A percentile compares a stretch with the other conserved stretches of the same genome.
These are phyloP conservation scores for Heliconius hermathena DNA, from an alignment of 1,140 invertebrate genomes.

Conservation along the genomic window DNA sequence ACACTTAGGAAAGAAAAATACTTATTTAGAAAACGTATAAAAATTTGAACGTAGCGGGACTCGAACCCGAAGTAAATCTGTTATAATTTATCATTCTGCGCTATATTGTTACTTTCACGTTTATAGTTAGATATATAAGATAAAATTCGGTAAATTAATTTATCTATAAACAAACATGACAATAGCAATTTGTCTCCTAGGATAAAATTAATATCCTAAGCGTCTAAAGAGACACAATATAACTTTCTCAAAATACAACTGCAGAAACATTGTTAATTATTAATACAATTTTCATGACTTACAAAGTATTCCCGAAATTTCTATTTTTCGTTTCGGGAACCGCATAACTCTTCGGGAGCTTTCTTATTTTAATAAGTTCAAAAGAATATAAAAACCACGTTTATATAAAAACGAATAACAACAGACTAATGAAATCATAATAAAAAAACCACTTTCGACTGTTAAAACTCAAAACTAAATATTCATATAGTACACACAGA, in stretches of 20 bases:
- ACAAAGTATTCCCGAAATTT: not conserved
- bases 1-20: too few species aligned
- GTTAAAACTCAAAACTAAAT: not conserved
- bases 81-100: too few species aligned
- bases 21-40: too few species aligned
- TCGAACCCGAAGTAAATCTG: too few species aligned
- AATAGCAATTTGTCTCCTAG: not conserved
- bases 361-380: too few species aligned
- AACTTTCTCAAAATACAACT: not conserved
- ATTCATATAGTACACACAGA: not conserved
- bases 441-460: not conserved
- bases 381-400: too few species aligned
- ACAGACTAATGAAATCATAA: not conserved
- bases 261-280: not conserved
- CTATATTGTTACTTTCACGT: too few species aligned
- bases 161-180: not conserved
- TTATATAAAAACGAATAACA: not conserved
- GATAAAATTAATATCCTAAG: not conserved
- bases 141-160: not conserved
- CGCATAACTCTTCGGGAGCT: not conserved
- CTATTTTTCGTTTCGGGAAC: not conserved
- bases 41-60: too few species aligned
- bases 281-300: not conserved
- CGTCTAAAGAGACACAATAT: not conserved
- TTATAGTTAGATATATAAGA: too few species aligned